These are phyloP conservation scores for Lepas anatifera DNA, from an alignment of 2,888 invertebrate genomes.

Conservation along the genomic window DNA sequence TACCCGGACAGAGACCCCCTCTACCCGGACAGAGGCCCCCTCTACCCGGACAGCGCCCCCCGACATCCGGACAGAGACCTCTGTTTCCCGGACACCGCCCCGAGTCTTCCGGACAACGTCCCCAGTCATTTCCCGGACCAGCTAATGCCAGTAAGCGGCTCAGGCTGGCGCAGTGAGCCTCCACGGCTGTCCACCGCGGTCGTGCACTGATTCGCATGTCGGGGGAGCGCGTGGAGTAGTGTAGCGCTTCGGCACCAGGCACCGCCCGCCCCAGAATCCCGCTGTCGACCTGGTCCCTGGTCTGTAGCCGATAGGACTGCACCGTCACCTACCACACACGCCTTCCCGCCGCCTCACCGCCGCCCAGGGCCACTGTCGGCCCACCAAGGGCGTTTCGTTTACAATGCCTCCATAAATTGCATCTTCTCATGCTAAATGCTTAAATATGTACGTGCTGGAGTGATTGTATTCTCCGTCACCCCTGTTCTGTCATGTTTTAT, in stretches of 20 bases:
- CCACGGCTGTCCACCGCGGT: neutral
- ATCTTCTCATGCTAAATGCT: too few species aligned
- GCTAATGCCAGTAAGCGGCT: neutral
- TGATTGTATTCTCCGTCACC: too few species aligned
- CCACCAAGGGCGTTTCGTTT: too few species aligned
- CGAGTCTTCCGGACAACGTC: neutral
- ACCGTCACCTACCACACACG: neutral
- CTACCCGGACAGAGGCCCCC: neutral
- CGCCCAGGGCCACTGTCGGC: neutral
- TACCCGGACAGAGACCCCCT: neutral
- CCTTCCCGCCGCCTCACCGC: neutral
- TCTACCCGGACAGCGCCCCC: neutral
- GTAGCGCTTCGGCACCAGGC: neutral
- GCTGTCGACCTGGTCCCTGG: too few species aligned
- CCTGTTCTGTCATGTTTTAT: too few species aligned
- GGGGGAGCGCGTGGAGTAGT: neutral
- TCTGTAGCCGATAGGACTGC: neutral
- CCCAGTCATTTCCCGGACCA: neutral
- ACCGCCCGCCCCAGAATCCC: neutral
- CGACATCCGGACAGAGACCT: neutral
- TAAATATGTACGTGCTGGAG: too few species aligned
- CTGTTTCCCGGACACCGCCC: neutral
- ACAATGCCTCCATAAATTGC: too few species aligned
- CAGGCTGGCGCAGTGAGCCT: neutral
- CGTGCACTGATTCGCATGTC: neutral